Base-by-base conservation (phyloP, 2,888 invertebrate genomes). In the Megaustenia siamemsis region DNA sequence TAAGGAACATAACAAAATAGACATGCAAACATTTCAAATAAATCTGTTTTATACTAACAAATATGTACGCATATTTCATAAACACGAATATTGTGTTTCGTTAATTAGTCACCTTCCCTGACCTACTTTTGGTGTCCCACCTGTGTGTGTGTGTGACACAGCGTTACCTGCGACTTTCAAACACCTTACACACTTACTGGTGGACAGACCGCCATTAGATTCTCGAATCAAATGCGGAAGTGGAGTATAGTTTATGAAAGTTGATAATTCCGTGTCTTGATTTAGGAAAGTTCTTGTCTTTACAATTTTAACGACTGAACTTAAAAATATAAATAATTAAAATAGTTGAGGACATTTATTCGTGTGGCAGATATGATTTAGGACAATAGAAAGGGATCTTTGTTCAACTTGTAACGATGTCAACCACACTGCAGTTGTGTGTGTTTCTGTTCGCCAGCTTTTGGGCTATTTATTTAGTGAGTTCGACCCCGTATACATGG, bases 401-500 rank as follows among this genome's bases (percentile, higher is more conserved):
- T 15, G 15, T 2, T 0, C 1, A n/a, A 73, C 1, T 18, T 18
- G 28, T 15, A 28, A 28, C 68, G 32, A 79, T 79, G 71, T 15
- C 71, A 28, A 28, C 18, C 43, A 79, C 49, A n/a, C 28, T 18
- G 43, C 21, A 69, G 4, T 66, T 60, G n/a, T 73, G 75, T 35
- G 66, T 82, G 53, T 81, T 75, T 63, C 43, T 86, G 53, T 78
- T 82, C 28, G 75, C 83, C 32, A 28, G 73, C 21, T 60, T 78
- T 15, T 86, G 86, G 45, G 66, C 63, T 21, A 28, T 82, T 1
- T 82, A 79, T 32, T 35, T 79, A 4, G 86, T 75, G 43, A 78
- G 60, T 24, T 69, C 83, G 12, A 86, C 85, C n/a, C 92, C 93
- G 0, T 94, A 91, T 86, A 97, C 97, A 92, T 99, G 98, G 98